Conservation (phyloP, 2,113 vertebrate genomes). For the Puntigrus tetrazona region DNA sequence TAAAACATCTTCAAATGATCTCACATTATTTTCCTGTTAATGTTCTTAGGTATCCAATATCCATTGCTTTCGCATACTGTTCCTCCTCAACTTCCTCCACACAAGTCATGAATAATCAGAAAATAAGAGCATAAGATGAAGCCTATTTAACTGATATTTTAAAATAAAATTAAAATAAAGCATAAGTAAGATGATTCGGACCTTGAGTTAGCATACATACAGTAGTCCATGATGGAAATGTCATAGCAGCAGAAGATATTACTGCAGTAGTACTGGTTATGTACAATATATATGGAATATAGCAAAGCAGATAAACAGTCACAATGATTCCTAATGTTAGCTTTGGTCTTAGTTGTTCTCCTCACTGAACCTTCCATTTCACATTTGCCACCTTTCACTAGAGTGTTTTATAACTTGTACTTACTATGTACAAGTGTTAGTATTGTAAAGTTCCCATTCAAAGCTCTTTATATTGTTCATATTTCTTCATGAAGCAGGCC, state of each 20-base stretch:
- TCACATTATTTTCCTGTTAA: too few relatives aligned
- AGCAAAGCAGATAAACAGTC: conserved; percentile 1
- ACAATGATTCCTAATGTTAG: conserved; percentile 15
- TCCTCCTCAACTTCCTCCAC: too few relatives aligned
- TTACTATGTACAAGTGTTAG: neutral
- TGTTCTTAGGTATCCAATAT: too few relatives aligned
- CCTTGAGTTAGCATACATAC: conserved; percentile 61
- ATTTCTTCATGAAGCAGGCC: too few relatives aligned
- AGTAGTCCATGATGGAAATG: neutral
- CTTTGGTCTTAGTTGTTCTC: neutral
- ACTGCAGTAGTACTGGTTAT: neutral
- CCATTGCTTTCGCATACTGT: too few relatives aligned
- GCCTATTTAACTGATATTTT: too few relatives aligned
- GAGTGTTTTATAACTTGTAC: neutral
- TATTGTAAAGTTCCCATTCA: too few relatives aligned
- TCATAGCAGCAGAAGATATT: neutral
- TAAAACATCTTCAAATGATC: too few relatives aligned
- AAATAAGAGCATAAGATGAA: too few relatives aligned
- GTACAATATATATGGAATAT: neutral
- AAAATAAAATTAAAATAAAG: neutral
- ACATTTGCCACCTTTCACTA: neutral
- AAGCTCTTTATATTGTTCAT: too few relatives aligned
- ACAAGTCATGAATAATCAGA: too few relatives aligned
- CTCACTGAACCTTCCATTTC: neutral
- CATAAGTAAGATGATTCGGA: conserved; percentile 68